Base-by-base conservation (phyloP, 2,888 invertebrate genomes). In the Synergus itoensis region DNA sequence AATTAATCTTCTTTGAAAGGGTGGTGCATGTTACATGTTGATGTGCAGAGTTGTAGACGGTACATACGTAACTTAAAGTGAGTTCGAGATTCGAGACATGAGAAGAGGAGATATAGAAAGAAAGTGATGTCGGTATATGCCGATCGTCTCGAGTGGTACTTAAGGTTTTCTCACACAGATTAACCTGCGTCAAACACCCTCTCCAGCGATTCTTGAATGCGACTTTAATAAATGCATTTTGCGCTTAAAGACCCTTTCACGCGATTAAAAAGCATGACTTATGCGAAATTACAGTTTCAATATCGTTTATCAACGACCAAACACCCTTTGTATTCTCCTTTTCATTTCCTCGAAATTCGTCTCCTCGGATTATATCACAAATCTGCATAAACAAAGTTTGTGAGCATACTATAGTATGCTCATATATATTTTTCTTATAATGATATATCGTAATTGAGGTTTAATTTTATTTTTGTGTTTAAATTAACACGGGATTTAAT, bases 251-350 rank as follows among this genome's bases (percentile, higher is more conserved):
- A 41, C 41, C 11, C 65, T 41, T 65, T 65, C 40, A 41, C 40
- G n/a, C 41, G n/a, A 65, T 41, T 41, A 65, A n/a, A n/a, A 65
- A 65, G n/a, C 65, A 65, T 41, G 41, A 40, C 18, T 65, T 65
- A 41, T 65, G 65, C 18, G n/a, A 41, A 41, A 43, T 65, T 65
- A 43, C n/a, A 40, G 65, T 41, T 41, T 41, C 11, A 65, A 65
- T 65, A 65, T 65, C 65, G 65, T 65, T 65, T 65, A 65, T 65
- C 65, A 65, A 65, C 41, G 65, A 43, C 65, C 41, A 65, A 18
- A 65, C 12, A 41, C 8, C 40, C 12, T 65, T 41, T 40, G 41
- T 65, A 40, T 65, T 64, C 64, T 12, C 11, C 40, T 64, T 65
- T 65, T 41, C 11, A 41, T 43, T 53, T 21, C 12, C 40, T 67